phyloP scores from a whole-genome alignment of 2,888 invertebrate genomes.

The Timandra comae region DNA sequence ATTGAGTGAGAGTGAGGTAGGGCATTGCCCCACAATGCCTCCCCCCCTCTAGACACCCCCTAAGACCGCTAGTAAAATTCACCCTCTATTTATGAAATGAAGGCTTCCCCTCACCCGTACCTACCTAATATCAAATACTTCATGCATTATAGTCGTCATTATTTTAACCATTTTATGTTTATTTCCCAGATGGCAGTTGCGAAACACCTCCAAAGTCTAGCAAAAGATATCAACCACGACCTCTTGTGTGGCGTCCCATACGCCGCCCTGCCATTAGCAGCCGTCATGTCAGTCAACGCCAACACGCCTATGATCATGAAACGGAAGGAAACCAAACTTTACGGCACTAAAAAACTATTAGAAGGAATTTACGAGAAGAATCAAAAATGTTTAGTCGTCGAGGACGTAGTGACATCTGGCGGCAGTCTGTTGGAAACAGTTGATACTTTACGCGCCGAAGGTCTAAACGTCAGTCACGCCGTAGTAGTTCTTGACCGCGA shows the following conservation, averaged over 20 bases:
- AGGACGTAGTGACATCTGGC: slow-evolving; percentile 96
- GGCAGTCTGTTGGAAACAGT: slow-evolving; percentile 95
- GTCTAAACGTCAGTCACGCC: slow-evolving; percentile 83
- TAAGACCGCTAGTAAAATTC: too few species aligned
- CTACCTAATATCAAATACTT: too few species aligned
- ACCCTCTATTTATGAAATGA: too few species aligned
- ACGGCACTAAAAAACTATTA: slow-evolving; percentile 95
- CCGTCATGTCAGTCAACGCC: slow-evolving; percentile 85
- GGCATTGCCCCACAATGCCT: too few species aligned
- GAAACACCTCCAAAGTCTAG: slow-evolving; percentile 43
- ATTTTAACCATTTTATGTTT: not conserved
- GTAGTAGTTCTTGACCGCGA: slow-evolving; percentile 94
- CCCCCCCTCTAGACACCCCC: too few species aligned
- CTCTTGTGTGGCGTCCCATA: slow-evolving; percentile 98
- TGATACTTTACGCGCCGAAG: slow-evolving; percentile 79
- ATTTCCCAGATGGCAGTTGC: slow-evolving; percentile 48
- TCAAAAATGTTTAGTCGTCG: slow-evolving; percentile 91
- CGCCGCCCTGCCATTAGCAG: slow-evolving; percentile 95
- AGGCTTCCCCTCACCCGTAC: too few species aligned
- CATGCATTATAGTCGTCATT: too few species aligned
- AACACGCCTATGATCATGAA: slow-evolving; percentile 91
- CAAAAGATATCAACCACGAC: slow-evolving; percentile 64
- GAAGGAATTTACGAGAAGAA: slow-evolving; percentile 85
- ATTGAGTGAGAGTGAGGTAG: too few species aligned
- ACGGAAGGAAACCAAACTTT: slow-evolving; percentile 94